Base-by-base conservation (phyloP, 2,888 invertebrate genomes). In the Mythimna pallens region DNA sequence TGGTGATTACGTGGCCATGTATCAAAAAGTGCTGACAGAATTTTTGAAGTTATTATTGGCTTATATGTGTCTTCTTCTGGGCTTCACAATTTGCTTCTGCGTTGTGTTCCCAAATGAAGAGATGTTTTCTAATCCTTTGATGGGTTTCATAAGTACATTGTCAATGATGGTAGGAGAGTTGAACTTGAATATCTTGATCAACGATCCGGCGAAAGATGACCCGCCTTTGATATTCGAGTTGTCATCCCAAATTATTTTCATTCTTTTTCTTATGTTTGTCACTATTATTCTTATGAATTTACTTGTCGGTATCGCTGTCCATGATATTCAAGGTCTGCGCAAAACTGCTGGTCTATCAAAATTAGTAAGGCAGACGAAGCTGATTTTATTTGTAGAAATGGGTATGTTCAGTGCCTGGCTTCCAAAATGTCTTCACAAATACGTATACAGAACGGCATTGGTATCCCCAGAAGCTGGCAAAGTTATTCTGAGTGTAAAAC, bases 101-200 rank as follows among this genome's bases (percentile, higher is more conserved):
- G 98, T 98, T 0, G 98, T 98, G 70, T 98, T 98, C 90, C 98
- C 98, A 0, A 97, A 98, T 67, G 98, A 98, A 30, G 97, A 98
- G 65, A 98, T 98, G 75, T 98, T 98, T 93, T 97, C 98, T 4
- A 98, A 98, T 92, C 98, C 98, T 0, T 97, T 98, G 71, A 98
- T 98, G 93, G 98, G 98, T 8, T 97, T 98, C 67, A 98, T 98
- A 25, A 98, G 98, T 64, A 98, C 98, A 0, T 91, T 98, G 70
- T 98, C 98, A 0, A 98, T 98, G 98, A 98, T 98, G 98, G 98
- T 98, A 0, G 98, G 98, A 0, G 98, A 98, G 90, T 94, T 98
- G 69, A 98, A 98, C 89, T 94, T 98, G 57, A 98, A 98, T 85
- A 97, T 98, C 66, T 92, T 98, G 40, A 97, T 98, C 55, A 98